Evolutionary conservation across 2,888 invertebrate species (phyloP), one percentile per base, ranked within the genome.

Genomic region (Tyria jacobaeae): DNA sequence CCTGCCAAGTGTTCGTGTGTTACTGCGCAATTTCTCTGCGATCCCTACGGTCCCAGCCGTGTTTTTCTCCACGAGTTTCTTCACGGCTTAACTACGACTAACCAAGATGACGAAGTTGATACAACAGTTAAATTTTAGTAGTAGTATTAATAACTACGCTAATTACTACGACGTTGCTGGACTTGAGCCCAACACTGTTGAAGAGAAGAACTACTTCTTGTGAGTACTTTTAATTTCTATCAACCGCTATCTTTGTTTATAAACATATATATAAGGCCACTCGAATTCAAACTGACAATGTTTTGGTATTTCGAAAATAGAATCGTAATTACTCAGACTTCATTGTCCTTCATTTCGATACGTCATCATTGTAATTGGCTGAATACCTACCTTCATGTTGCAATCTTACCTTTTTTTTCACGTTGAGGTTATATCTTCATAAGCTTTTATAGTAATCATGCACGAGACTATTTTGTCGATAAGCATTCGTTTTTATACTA

Each of bases 121-220:
- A 87, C 92, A 92, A 86, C 93, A 93, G 82, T 93, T 94, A 90
- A 90, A 88, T 86, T 94, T 93, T 92, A 94, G 92, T 92, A 94
- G 91, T 94, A 94, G 89, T 92, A 90, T 89, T 93, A 94, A 89
- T 93, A 75, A 75, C 68, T 75, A 70, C 58, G 64, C 68, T 24
- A 92, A 86, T 84, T 91, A 88, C 82, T 89, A 87, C 81, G 90
- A 89, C 76, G 82, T 86, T 70, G 87, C 85, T 70, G 81, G 79
- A 44, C 75, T 85, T 71, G 84, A 84, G 53, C 77, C 88, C 51
- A 87, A 88, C 57, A 78, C 81, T 67, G 75, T 82, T 52, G 80
- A 76, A 61, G 86, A 89, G 81, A 85, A 85, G 74, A 88, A 89
- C 70, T 82, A 84, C 80, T n/a, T n/a, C n/a, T 80, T 76, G 90